A percentile compares a stretch with the other conserved stretches of the same genome.
Evolutionary conservation across 2,888 invertebrate species (phyloP).

Genomic region (Rhopalosiphum nymphaeae): DNA sequence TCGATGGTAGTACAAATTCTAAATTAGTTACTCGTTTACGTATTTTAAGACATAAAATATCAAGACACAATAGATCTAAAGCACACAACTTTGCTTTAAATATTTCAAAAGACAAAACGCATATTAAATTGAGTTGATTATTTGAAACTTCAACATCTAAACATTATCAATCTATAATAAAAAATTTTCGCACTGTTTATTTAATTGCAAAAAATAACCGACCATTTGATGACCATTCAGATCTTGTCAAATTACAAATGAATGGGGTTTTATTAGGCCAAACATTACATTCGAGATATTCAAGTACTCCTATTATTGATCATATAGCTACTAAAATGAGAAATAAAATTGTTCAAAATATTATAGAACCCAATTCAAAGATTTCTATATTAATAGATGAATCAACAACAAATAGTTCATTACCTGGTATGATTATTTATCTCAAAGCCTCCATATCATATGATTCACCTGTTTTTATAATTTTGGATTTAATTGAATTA

Average conservation of each 20-base stretch:
- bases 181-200: conserved; percentile 5
- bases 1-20: conserved; percentile 8
- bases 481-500: conserved; percentile 18
- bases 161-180: not conserved
- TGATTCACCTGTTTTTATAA: not conserved
- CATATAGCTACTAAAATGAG: conserved; percentile 26
- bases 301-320: conserved; percentile 5
- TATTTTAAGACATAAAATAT: conserved; percentile 24
- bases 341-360: conserved; percentile 16
- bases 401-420: not conserved
- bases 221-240: conserved; percentile 18
- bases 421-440: not conserved
- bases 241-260: conserved; percentile 19
- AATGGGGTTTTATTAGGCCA: not conserved
- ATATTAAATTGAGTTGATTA: not conserved
- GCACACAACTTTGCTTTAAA: not conserved
- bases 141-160: not conserved
- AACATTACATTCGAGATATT: conserved; percentile 21
- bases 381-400: not conserved
- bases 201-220: conserved; percentile 11
- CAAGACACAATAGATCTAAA: conserved; percentile 14
- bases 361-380: too few relatives aligned
- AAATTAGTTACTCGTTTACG: conserved; percentile 13
- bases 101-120: not conserved
- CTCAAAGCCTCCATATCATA: conserved; percentile 1